Evolutionary conservation across 2,888 invertebrate species (phyloP).

Genomic region (Leucozona laternaria): DNA sequence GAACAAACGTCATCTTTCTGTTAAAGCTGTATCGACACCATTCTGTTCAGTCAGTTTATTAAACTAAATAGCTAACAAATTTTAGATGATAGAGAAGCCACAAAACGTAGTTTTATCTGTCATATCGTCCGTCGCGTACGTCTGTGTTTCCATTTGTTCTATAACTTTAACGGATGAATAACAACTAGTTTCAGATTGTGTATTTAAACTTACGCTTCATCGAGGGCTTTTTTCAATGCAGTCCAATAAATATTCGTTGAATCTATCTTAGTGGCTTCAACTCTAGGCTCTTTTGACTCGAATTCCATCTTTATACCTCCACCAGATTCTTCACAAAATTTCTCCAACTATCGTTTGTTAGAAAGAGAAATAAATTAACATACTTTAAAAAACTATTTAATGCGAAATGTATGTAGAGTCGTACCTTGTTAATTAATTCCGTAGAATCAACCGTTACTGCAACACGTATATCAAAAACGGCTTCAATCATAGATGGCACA

Average conservation of each 20-base stretch:
- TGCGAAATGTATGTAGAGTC: not conserved
- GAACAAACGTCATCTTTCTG: too few relatives aligned
- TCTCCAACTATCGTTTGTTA: conserved; percentile 79
- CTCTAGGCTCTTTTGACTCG: conserved; percentile 86
- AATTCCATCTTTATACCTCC: conserved; percentile 88
- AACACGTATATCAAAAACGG: conserved; percentile 87
- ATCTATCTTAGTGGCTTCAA: conserved; percentile 87
- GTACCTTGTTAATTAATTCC: conserved; percentile 86
- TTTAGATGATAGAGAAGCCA: too few relatives aligned
- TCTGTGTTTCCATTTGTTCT: too few relatives aligned
- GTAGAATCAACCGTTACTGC: conserved; percentile 85
- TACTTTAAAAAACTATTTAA: too few relatives aligned
- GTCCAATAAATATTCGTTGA: conserved; percentile 89
- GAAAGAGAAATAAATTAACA: not conserved
- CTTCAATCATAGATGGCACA: conserved; percentile 89
- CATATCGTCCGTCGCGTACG: too few relatives aligned
- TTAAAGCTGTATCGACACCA: too few relatives aligned
- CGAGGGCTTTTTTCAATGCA: conserved; percentile 87
- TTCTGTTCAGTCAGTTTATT: too few relatives aligned
- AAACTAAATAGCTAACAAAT: too few relatives aligned
- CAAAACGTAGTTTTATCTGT: too few relatives aligned
- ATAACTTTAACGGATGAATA: too few relatives aligned
- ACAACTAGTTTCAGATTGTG: not conserved
- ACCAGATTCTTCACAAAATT: conserved; percentile 90
- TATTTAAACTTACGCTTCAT: conserved; percentile 85